Base-by-base conservation (phyloP, 30 jellyfish, hydroid and myxozoan species). In the Turritopsis dohrnii region DNA sequence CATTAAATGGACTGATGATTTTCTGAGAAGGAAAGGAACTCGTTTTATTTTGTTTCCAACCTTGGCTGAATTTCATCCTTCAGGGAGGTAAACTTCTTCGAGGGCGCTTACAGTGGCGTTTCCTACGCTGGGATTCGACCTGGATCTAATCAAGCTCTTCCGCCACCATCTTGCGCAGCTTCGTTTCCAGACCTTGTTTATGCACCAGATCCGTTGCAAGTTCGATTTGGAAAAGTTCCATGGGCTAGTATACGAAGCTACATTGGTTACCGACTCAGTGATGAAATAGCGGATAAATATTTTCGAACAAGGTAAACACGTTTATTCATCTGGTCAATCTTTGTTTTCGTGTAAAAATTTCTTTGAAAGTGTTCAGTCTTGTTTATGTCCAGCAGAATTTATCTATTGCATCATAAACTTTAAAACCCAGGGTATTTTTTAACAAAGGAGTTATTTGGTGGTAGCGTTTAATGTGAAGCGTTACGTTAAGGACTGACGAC, bases 51-150 rank as follows among this genome's bases (percentile, higher is more conserved):
- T 41, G 60, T 5, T 41, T 3, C 5, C 60, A 41, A 5, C 60
- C 60, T 3, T 41, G 5, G 5, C 60, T 41, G 60, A 41, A 41
- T 41, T 23, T 76, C n/a, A 71, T 28, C 25, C 82, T 86, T 18
- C 66, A 94, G 99, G 84, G 83, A 81, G 23, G 97, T 88, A 82
- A 86, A 94, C 87, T 88, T 88, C 73, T 88, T 85, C 54, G 72
- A 65, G 85, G 85, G 92, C 71, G 73, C 84, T 19, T 85, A 96
- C 52, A 71, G 53, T 80, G 99, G 99, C 21, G 99, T 94, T 4
- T 94, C 99, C 8, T 85, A 94, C 29, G 99, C 99, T 0, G 99
- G 99, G 1, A 90, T 94, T 16, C 23, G 79, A 21, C 97, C 96
- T 20, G 95, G 99, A 24, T 26, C 71, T 5, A 81, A 65, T 41